Conservation (phyloP, 1,140 invertebrate species). For the Procambarus virginalis region DNA sequence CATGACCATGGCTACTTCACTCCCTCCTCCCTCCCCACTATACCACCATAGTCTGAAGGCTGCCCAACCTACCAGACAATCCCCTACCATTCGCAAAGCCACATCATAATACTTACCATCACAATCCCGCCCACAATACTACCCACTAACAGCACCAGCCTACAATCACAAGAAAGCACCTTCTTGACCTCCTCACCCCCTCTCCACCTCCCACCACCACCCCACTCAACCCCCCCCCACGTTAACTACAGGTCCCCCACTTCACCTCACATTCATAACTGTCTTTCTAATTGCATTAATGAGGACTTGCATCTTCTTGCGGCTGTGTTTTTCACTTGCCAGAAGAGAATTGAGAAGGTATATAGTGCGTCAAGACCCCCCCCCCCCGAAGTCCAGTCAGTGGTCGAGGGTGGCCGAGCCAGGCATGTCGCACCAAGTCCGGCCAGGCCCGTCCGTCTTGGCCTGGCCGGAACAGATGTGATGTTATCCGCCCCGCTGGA, state of each 20-base stretch:
- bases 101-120: neutral
- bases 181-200: no score
- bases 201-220: no score
- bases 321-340: neutral
- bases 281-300: conserved; percentile 14
- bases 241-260: neutral
- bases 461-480: conserved; percentile 34
- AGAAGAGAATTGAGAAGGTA: neutral
- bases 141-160: no score
- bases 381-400: neutral
- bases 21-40: no score
- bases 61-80: no score
- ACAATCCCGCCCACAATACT: neutral
- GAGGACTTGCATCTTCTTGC: conserved; percentile 9
- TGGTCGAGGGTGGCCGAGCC: conserved; percentile 6
- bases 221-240: neutral
- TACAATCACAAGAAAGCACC: no score
- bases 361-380: no score
- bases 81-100: no score
- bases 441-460: neutral
- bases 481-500: conserved; percentile 54
- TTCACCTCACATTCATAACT: conserved; percentile 1
- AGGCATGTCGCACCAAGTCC: neutral
- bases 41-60: no score
- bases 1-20: no score